Base-by-base conservation (phyloP, 2,888 invertebrate genomes). In the Marronus borbonicus region DNA sequence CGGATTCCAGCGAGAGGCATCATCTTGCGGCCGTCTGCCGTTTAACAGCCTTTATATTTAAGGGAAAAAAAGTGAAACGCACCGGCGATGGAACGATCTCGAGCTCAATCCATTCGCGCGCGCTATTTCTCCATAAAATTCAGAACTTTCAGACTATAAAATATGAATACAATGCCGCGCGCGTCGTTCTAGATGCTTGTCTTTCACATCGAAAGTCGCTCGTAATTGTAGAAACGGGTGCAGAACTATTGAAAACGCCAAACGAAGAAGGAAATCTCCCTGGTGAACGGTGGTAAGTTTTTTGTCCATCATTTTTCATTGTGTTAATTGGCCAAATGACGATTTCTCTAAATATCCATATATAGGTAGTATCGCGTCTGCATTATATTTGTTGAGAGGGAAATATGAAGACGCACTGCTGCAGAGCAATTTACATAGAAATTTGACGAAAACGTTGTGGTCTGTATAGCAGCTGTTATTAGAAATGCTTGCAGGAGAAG, bases 341-440 rank as follows among this genome's bases (percentile, higher is more conserved):
- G 70, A 70, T 70, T 70, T 70, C 70, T 70, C 70, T 70, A 70
- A 70, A 70, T 70, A 52, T 70, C 70, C 70, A 36, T 70, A 70
- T 70, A 55, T n/a, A 70, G 70, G n/a, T 14, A 55, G 55, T 55
- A 55, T 70, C 55, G 70, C 31, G 70, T 52, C 52, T 69, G 52
- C n/a, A 69, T 52, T 52, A 28, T 69, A 31, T 31, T 31, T 31
- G 5, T 31, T 31, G 31, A 4, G 8, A 44, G 44, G 44, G 2
- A 44, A 44, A 44, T 44, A 44, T 44, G 44, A 44, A 12, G 44
- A 44, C 44, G 44, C 44, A 1, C 12, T 10, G 12, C 44, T 2
- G 2, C 8, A 44, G 7, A 8, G 12, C 12, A 44, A 44, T 44
- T 44, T 12, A 8, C 44, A 44, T 44, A 44, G 44, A 12, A 44